Percentiles rank a stretch among this genome's conserved stretches.
phyloP scores from a whole-genome alignment of 2,797 vertebrate species.

The Cottoperca gobio region DNA sequence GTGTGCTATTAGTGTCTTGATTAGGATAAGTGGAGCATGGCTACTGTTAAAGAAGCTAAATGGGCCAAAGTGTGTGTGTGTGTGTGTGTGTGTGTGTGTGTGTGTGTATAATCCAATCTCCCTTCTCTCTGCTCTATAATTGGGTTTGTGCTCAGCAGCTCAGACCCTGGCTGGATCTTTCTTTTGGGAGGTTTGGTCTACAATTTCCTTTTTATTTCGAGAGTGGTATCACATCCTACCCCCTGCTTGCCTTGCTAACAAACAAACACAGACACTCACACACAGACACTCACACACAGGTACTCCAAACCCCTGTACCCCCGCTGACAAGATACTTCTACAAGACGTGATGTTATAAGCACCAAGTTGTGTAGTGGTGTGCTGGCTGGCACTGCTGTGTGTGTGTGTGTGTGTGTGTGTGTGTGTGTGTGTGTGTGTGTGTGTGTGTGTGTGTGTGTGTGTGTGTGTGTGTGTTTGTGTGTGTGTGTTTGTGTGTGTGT shows the following conservation, averaged over 20 bases:
- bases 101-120: constrained; percentile 44
- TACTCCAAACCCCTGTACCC: constrained; percentile 9
- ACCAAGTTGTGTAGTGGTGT: constrained; percentile 32
- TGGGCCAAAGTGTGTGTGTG: constrained; percentile 6
- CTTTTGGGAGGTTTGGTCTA: constrained; percentile 31
- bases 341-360: constrained; percentile 49
- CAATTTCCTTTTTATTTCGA: constrained; percentile 8
- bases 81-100: background rate
- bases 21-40: constrained; percentile 31
- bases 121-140: constrained; percentile 42
- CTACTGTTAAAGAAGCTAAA: constrained; percentile 34
- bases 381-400: too few relatives aligned
- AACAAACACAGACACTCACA: background rate
- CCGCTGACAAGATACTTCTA: constrained; percentile 9
- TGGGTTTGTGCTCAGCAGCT: constrained; percentile 50
- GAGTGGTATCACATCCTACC: too few relatives aligned
- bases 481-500: too few relatives aligned
- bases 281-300: background rate
- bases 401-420: constrained; percentile 3
- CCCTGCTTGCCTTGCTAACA: too few relatives aligned
- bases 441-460: constrained; percentile 27
- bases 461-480: constrained; percentile 29
- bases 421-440: constrained; percentile 10
- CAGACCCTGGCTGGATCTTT: constrained; percentile 20
- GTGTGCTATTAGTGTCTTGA: constrained; percentile 21